A percentile compares a stretch with the other conserved stretches of the same genome.
Evolutionary conservation across 2,797 vertebrate species (phyloP).

Genomic region (Alfaro cultratus): DNA sequence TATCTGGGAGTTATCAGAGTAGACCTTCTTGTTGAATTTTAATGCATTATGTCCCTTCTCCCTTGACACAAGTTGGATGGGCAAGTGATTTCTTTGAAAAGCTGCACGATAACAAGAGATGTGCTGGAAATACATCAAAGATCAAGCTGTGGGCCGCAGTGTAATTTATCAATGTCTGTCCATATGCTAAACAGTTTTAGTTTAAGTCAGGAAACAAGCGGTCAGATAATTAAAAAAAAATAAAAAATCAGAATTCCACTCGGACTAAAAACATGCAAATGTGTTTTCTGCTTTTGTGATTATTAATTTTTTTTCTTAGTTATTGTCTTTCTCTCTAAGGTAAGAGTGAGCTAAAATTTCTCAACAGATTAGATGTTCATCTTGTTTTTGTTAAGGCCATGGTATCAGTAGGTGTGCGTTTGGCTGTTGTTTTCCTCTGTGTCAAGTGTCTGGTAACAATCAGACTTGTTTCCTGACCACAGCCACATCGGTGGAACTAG

Average conservation of each 20-base stretch:
- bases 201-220: slow-evolving; percentile 35
- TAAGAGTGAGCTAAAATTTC: slow-evolving; percentile 19
- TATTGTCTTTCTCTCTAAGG: neutral
- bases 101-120: slow-evolving; percentile 62
- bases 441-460: slow-evolving; percentile 54
- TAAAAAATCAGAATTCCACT: slow-evolving; percentile 8
- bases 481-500: slow-evolving; percentile 68
- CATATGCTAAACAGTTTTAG: slow-evolving; percentile 50
- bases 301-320: neutral
- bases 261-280: slow-evolving; percentile 3
- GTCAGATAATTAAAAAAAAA: slow-evolving; percentile 33
- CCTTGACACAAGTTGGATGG: slow-evolving; percentile 57
- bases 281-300: neutral
- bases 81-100: slow-evolving; percentile 55
- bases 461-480: slow-evolving; percentile 55
- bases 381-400: slow-evolving; percentile 37
- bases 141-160: slow-evolving; percentile 49
- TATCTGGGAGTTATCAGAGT: slow-evolving; percentile 36
- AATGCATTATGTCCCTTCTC: slow-evolving; percentile 53
- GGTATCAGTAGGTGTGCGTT: slow-evolving; percentile 37
- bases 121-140: slow-evolving; percentile 66
- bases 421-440: slow-evolving; percentile 75
- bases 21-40: slow-evolving; percentile 55
- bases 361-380: slow-evolving; percentile 30
- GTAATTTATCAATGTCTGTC: slow-evolving; percentile 53